Conservation (phyloP, 2,113 vertebrate species). For the Arenaria interpres region DNA sequence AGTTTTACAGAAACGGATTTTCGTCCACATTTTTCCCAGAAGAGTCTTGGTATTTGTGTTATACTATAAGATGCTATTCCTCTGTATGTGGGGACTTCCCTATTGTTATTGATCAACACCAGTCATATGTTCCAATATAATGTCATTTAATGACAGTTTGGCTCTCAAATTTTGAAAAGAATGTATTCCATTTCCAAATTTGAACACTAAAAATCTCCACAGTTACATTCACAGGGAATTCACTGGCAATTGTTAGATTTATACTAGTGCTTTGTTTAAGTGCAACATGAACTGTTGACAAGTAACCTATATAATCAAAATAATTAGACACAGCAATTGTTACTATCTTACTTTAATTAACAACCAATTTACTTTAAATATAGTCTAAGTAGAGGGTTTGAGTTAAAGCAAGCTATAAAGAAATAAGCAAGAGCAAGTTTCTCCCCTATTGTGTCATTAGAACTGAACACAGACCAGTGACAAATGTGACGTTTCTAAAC, state of each 20-base stretch:
- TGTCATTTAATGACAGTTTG: background rate
- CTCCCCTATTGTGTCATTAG: background rate
- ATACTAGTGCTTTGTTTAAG: background rate
- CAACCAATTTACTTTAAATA: background rate
- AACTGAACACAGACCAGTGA: background rate
- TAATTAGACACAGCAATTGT: background rate
- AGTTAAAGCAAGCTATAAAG: background rate
- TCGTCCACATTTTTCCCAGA: background rate
- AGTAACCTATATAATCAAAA: constrained; percentile 16
- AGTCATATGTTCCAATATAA: background rate
- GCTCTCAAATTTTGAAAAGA: background rate
- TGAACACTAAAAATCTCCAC: background rate
- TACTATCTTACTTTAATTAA: background rate
- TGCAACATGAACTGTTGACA: background rate
- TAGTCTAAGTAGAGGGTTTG: background rate
- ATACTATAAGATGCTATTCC: background rate
- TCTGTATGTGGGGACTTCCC: background rate
- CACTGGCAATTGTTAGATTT: background rate
- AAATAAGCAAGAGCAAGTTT: background rate
- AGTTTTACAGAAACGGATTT: background rate
- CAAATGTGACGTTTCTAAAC: background rate
- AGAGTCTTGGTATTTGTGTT: background rate
- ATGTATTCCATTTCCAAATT: background rate
- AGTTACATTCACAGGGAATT: background rate
- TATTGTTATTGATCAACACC: background rate